A percentile compares a stretch with the other conserved stretches of the same genome.
Evolutionary conservation across 2,113 vertebrate genomes (phyloP).

Genomic region (Clarias macrocephalus): DNA sequence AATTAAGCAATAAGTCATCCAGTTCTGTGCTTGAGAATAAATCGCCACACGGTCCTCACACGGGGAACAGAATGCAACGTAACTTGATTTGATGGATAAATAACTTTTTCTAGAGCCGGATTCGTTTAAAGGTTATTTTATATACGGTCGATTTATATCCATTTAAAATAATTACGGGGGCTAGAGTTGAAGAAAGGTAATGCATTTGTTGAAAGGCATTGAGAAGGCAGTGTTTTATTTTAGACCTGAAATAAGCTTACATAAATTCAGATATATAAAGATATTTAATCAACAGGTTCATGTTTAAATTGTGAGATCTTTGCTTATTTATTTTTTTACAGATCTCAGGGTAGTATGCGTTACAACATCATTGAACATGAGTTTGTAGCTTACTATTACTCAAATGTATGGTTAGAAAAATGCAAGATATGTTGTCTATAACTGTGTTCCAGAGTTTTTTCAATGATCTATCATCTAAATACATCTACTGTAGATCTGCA

Average conservation of each 20-base stretch:
- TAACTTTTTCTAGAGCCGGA: neutral
- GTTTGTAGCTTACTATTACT: neutral
- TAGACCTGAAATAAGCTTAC: neutral
- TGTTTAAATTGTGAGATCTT: neutral
- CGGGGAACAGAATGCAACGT: neutral
- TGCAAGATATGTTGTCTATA: no score
- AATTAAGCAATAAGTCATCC: neutral
- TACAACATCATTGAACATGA: neutral
- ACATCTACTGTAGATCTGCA: no score
- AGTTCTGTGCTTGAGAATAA: neutral
- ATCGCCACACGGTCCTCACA: neutral
- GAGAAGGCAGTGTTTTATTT: neutral
- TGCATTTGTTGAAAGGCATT: neutral
- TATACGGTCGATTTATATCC: neutral
- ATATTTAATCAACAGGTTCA: neutral
- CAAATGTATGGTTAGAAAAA: neutral
- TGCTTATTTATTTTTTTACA: neutral
- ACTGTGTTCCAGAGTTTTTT: no score
- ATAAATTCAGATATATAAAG: neutral
- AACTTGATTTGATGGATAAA: neutral
- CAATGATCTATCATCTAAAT: no score
- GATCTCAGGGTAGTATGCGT: neutral
- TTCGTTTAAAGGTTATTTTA: neutral
- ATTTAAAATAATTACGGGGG: neutral
- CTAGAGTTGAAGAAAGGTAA: neutral